Conservation (phyloP, 1,140 invertebrate genomes). For the Pygmarrhopalites habei region DNA sequence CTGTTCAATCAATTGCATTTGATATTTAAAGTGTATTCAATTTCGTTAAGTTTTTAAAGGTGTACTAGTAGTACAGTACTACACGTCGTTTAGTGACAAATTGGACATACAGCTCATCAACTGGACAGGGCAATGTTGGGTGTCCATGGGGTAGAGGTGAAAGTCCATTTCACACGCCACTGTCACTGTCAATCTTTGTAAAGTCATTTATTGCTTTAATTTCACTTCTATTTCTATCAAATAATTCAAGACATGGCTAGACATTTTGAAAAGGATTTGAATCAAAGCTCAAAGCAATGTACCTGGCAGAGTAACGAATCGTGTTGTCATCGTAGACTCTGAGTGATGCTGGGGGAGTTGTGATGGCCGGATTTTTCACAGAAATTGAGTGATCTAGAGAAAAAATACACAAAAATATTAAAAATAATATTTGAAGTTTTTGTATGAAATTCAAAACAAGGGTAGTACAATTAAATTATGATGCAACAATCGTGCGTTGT, state of each 20-base stretch:
- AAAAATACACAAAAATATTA: too few relatives aligned
- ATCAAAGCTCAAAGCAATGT: slow-evolving; percentile 1
- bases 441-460: too few relatives aligned
- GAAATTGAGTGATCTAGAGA: slow-evolving; percentile 31
- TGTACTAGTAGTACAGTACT: too few relatives aligned
- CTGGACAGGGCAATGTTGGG: slow-evolving; percentile 24
- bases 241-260: neutral
- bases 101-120: slow-evolving; percentile 27
- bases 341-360: slow-evolving; percentile 31
- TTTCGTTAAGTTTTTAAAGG: neutral
- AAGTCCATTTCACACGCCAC: slow-evolving; percentile 36
- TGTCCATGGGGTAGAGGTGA: slow-evolving; percentile 25
- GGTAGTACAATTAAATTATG: too few relatives aligned
- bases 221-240: neutral
- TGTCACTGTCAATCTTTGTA: slow-evolving; percentile 9
- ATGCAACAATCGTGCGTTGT: too few relatives aligned
- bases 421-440: too few relatives aligned
- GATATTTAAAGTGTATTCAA: neutral
- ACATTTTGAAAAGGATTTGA: neutral
- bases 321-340: slow-evolving; percentile 33
- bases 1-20: neutral
- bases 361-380: slow-evolving; percentile 22
- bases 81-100: too few relatives aligned
- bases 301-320: slow-evolving; percentile 34
- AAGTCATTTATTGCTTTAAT: neutral